Evolutionary conservation across 1,140 invertebrate species (phyloP), one percentile per base, ranked within the genome.

Genomic region (Hylyphantes graminicola): DNA sequence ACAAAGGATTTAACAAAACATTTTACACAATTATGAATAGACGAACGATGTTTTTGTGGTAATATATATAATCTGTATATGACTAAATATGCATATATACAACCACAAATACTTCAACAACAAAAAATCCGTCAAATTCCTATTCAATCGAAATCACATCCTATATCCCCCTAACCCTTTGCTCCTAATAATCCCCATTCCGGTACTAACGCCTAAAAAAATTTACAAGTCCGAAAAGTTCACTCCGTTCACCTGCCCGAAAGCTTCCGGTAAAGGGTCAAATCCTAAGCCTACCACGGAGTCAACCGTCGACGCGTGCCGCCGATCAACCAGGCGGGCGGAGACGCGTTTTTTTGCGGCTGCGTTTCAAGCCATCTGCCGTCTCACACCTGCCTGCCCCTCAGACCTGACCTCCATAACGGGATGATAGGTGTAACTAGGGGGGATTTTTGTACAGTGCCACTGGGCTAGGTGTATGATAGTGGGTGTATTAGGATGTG

Each of bases 231-330:
- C 53, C 53, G 53, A 57, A 21, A 67, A 67, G 15, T 6, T 57
- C 19, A 50, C 9, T 17, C 3, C 54, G 65, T 70, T 70, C 77
- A 80, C 77, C 77, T 80, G 77, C 77, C 15, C 19, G n/a, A 21
- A 15, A 9, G 70, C 55, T 80, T 80, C 77, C 77, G 64, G 77
- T 80, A 80, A 80, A 80, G 65, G 77, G 77, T 68, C 65, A 70
- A 59, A n/a, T 21, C 65, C 50, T 70, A 80, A 59, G 65, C 65
- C 54, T 70, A 70, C 35, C 57, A 70, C 64, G 35, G 54, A 35
- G 48, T 13, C 17, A 57, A 70, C 19, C 21, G 53, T 15, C 64
- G 77, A 67, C 77, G 65, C 77, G 77, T 80, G 77, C 77, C 65
- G 21, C 10, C 51, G 65, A 19, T 48, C 7, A 21, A 6, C 11